Evolutionary conservation across 1,140 invertebrate species (phyloP), one percentile per base, ranked within the genome.

Genomic region (Pogonus chalceus): DNA sequence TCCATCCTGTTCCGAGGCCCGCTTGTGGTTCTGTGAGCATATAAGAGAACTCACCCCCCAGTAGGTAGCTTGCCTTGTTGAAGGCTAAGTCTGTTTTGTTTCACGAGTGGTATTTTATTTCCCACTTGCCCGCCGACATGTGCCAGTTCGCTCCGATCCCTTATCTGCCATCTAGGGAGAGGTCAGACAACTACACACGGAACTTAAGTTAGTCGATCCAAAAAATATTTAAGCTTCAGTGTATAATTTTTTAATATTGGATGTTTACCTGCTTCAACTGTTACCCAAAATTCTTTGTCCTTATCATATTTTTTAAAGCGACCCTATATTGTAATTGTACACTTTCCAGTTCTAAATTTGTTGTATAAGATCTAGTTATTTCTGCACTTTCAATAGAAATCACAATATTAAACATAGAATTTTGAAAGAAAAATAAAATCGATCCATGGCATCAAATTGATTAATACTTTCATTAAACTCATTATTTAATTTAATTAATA

Each of bases 401-500:
- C 3, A 7, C 4, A 31, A 7, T 4, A 46, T 46, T 46, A 46
- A 20, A 7, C 9, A 46, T 46, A 46, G 39, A 16, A 46, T 20
- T 46, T 35, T 35, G 31, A 35, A 35, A 35, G 16, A 16, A 46
- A 14, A 46, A 46, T 46, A 46, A 46, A 46, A 20, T 46, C 39
- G 7, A 16, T 46, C 16, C 39, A 4, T 7, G 3, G 18, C 39
- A 16, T 46, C 39, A 46, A 46, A 20, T 46, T 46, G 39, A 46
- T 20, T 12, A 46, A 46, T 7, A 7, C 39, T 46, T 46, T 20
- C 39, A 46, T 46, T 46, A 46, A 46, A 46, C 9, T 46, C 9
- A 46, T 46, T 46, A 46, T 46, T 46, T 46, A 12, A 46, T 46
- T 46, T 46, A n/a, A 16, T 46, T 46, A 46, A 16, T n/a, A n/a